A percentile compares a stretch with the other conserved stretches of the same genome.
These are phyloP conservation scores for Liasis olivaceus DNA, from an alignment of 2,797 vertebrate genomes.

Conservation along the genomic window DNA sequence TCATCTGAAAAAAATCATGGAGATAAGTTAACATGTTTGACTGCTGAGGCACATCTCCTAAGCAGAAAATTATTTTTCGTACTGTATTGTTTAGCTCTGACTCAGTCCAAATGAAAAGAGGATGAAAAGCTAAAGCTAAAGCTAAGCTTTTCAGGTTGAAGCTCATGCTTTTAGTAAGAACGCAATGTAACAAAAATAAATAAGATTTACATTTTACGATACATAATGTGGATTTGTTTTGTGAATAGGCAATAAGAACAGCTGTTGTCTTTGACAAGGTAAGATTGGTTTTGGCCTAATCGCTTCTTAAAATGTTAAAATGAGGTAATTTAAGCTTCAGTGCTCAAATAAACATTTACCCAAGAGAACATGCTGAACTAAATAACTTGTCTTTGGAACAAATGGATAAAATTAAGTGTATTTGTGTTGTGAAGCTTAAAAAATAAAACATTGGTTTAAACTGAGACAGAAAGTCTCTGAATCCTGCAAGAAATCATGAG, in stretches of 20 bases:
- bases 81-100: not conserved
- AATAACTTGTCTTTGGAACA: slow-evolving; percentile 4
- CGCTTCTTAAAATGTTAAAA: not conserved
- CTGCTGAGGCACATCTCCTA: not conserved
- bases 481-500: not conserved
- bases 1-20: not conserved
- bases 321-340: not conserved
- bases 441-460: not conserved
- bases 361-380: not conserved
- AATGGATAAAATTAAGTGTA: not conserved
- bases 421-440: not conserved
- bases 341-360: not conserved
- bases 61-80: not conserved
- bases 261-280: not conserved
- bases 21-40: not conserved
- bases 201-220: not conserved
- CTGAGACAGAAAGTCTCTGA: not conserved
- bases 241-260: not conserved
- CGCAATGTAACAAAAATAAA: not conserved
- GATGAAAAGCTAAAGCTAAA: not conserved
- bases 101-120: not conserved
- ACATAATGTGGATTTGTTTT: not conserved
- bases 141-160: not conserved
- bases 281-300: not conserved
- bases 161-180: not conserved